These are phyloP conservation scores for Drosophila demipolita DNA, from an alignment of 2,888 invertebrate species.

Conservation along the genomic window DNA sequence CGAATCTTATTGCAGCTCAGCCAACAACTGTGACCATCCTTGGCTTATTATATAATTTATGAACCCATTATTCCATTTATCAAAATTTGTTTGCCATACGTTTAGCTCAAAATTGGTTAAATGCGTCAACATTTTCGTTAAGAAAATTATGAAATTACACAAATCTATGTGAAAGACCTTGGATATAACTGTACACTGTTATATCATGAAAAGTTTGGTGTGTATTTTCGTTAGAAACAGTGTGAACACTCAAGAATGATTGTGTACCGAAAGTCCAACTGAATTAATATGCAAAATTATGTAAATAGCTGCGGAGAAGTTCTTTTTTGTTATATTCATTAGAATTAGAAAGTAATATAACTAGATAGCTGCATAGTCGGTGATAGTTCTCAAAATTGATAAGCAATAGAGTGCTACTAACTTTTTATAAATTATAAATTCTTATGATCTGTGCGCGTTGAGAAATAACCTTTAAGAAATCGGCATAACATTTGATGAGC, in stretches of 20 bases:
- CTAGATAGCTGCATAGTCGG: conserved; percentile 4
- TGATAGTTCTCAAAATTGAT: not conserved
- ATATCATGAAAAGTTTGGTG: conserved; percentile 31
- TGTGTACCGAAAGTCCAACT: conserved; percentile 4
- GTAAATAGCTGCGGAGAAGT: conserved; percentile 1
- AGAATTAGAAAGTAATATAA: conserved; percentile 1
- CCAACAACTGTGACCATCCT: conserved; percentile 71
- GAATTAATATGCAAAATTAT: conserved; percentile 9
- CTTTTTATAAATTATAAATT: not conserved
- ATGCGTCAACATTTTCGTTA: conserved; percentile 56
- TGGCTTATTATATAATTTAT: conserved; percentile 67
- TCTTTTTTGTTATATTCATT: conserved; percentile 3
- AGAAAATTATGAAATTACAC: conserved; percentile 59
- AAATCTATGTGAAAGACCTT: conserved; percentile 56
- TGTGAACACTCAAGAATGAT: conserved; percentile 18
- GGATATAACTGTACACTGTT: conserved; percentile 26
- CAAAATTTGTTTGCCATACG: conserved; percentile 50
- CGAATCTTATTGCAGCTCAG: conserved; percentile 55
- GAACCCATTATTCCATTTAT: conserved; percentile 70
- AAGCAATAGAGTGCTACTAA: not conserved
- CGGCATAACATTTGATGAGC: not conserved
- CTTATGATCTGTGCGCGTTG: not conserved
- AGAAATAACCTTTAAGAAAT: not conserved
- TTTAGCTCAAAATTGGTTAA: conserved; percentile 62
- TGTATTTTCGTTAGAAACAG: conserved; percentile 12